Conservation (phyloP, 2,113 vertebrate genomes). For the Symphodus melops region DNA sequence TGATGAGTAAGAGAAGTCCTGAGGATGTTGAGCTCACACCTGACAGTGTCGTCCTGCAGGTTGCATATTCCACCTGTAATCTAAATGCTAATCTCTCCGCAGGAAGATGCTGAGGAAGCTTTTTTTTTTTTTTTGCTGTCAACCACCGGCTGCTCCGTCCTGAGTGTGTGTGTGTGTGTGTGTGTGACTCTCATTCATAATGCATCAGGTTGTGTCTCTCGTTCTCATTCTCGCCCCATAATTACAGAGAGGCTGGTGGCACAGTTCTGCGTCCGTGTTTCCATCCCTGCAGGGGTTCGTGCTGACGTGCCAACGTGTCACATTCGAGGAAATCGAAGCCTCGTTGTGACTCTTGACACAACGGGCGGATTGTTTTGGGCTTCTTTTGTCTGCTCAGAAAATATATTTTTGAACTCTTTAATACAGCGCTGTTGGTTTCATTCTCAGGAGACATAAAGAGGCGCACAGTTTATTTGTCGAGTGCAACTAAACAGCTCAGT, state of each 20-base stretch:
- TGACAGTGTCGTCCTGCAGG: neutral
- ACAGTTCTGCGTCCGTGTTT: neutral
- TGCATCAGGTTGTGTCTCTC: constrained; percentile 40
- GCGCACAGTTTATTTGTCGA: too few species aligned
- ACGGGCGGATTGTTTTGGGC: neutral
- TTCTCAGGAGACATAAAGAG: neutral
- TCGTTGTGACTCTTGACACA: neutral
- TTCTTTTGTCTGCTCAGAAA: neutral
- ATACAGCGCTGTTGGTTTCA: neutral
- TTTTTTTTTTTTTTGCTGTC: neutral
- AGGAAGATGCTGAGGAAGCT: neutral
- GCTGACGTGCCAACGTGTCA: constrained; percentile 3
- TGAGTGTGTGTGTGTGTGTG: neutral
- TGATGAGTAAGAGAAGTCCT: neutral
- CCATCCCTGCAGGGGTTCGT: constrained; percentile 3
- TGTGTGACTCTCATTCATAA: constrained; percentile 55
- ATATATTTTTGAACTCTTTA: neutral
- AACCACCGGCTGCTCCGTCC: constrained; percentile 30
- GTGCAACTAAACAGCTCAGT: too few species aligned
- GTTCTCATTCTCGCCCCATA: constrained; percentile 39
- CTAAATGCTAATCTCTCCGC: constrained; percentile 35
- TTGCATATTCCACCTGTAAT: constrained; percentile 1
- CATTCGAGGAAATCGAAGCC: neutral
- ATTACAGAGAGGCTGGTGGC: constrained; percentile 14
- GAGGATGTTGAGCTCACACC: neutral